Evolutionary conservation across 1,140 invertebrate species (phyloP), one percentile per base, ranked within the genome.

Genomic region (Lepidurus couesii): DNA sequence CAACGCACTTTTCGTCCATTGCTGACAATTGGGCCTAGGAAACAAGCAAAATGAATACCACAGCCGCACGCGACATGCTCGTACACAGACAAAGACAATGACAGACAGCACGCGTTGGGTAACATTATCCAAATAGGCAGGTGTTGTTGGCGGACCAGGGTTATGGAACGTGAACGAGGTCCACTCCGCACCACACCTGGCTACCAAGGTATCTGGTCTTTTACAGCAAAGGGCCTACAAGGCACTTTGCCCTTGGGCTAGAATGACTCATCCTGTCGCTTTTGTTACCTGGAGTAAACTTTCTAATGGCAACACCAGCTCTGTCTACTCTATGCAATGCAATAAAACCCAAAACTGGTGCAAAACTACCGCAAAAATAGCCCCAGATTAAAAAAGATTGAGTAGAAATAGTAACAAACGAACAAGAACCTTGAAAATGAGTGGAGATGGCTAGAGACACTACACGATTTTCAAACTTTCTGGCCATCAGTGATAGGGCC

Each of bases 1-100:
- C 87, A 74, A 89, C 86, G 80, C 87, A 81, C 75, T 85, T 84
- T 44, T 88, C 87, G 53, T 86, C 84, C 85, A 85, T 85, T 42
- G 43, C 47, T 78, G 53, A n/a, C 21, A 65, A 7, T 7, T 16
- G 53, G 53, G 53, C 53, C 53, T 65, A 65, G 13, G 21, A 65
- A 65, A 65, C 13, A 65, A 65, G 53, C 13, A 21, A 16, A 13
- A 65, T 65, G 13, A 65, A 65, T 65, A 65, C 8, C 16, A 65
- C 53, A n/a, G 16, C 45, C 16, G 45, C 45, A 10, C 16, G 45
- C 10, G 45, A 47, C 45, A 11, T 47, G 34, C 34, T 34, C 34
- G 34, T 34, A 34, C 34, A 34, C 34, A 34, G 34, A 34, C 34
- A 34, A 34, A 34, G 34, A 11, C 45, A 47, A 47, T 47, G 45